Conservation (phyloP, 2,888 invertebrate genomes). For the Zaprionus lineosus region DNA sequence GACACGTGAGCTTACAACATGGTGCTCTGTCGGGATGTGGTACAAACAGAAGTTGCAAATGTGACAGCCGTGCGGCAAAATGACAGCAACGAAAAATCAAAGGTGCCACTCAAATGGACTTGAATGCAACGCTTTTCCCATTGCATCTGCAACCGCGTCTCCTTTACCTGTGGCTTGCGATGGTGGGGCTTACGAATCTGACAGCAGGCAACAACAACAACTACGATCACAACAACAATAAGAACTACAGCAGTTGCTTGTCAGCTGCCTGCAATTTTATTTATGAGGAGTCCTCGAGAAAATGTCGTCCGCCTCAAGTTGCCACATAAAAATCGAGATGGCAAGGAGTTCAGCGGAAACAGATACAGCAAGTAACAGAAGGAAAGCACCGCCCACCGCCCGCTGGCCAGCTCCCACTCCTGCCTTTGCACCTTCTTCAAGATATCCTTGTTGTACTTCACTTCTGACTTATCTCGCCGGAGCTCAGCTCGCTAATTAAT, state of each 20-base stretch:
- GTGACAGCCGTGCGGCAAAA: constrained; percentile 43
- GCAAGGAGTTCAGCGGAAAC: not conserved
- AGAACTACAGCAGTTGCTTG: constrained; percentile 10
- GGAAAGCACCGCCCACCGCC: too few relatives aligned
- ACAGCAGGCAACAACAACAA: not conserved
- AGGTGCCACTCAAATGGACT: constrained; percentile 41
- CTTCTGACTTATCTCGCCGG: constrained; percentile 25
- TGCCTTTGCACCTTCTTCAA: too few relatives aligned
- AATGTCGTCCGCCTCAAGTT: constrained; percentile 34
- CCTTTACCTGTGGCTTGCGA: not conserved
- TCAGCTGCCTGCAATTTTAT: constrained; percentile 42
- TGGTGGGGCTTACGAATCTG: not conserved
- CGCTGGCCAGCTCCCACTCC: too few relatives aligned
- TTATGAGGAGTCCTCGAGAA: constrained; percentile 41
- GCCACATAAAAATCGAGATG: constrained; percentile 3
- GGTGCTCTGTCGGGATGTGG: constrained; percentile 46
- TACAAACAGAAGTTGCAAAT: constrained; percentile 47
- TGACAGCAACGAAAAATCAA: constrained; percentile 50
- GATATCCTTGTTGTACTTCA: too few relatives aligned
- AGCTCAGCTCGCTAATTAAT: constrained; percentile 59
- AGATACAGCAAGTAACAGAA: too few relatives aligned
- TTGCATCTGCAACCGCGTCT: not conserved
- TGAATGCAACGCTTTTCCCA: constrained; percentile 6
- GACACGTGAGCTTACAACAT: not conserved
- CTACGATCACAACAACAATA: not conserved